Conservation (phyloP, 2,797 vertebrate species). For the Coccyzus lansbergi region DNA sequence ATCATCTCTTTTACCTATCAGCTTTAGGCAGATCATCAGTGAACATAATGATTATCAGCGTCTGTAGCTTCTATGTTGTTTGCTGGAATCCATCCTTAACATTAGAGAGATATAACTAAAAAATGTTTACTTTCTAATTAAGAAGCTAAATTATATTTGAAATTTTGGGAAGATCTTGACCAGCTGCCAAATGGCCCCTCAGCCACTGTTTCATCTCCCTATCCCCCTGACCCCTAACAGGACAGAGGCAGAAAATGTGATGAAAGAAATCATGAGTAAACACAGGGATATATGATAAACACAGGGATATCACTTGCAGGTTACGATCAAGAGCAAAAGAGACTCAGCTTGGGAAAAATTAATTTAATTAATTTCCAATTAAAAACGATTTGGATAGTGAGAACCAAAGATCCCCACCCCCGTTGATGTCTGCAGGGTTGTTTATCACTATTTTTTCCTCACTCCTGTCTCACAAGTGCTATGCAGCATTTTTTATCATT, state of each 20-base stretch:
- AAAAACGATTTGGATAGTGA: neutral
- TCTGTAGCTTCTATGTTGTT: neutral
- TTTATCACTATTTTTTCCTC: neutral
- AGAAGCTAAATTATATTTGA: neutral
- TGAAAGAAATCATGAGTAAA: neutral
- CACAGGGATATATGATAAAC: too few relatives aligned
- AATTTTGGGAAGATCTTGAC: neutral
- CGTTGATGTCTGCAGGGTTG: neutral
- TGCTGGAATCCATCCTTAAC: neutral
- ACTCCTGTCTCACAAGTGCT: neutral
- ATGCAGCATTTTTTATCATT: neutral
- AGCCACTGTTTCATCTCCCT: rapidly evolving
- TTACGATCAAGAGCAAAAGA: neutral
- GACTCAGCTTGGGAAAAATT: neutral
- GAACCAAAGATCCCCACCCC: neutral
- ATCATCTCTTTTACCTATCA: neutral
- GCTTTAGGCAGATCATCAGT: neutral
- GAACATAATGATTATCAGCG: neutral
- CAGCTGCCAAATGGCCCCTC: neutral
- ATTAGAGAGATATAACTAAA: neutral
- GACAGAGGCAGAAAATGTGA: neutral
- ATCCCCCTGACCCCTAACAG: too few relatives aligned
- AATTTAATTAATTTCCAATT: neutral
- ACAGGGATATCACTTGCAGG: neutral
- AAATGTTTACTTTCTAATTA: neutral